phyloP scores from a whole-genome alignment of 1,140 invertebrate species.

The Zaprionus nigranus region DNA sequence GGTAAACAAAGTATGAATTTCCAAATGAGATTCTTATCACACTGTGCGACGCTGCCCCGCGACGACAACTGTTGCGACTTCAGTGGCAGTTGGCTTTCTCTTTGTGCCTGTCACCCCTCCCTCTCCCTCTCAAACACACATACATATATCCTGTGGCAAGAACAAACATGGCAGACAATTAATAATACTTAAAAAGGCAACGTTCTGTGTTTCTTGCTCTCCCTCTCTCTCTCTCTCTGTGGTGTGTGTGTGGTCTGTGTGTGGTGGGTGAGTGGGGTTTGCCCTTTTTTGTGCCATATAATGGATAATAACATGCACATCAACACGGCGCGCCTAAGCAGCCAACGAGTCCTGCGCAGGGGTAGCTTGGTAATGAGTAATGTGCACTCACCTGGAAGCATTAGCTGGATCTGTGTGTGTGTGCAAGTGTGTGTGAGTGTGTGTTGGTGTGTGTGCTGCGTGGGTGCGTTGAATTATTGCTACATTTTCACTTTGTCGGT shows the following conservation, averaged over 20 bases:
- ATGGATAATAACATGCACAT: constrained; percentile 69
- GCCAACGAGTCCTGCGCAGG: constrained; percentile 27
- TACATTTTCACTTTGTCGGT: constrained; percentile 58
- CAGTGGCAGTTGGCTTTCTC: constrained; percentile 14
- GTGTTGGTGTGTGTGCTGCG: background rate
- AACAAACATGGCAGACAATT: constrained; percentile 72
- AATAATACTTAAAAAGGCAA: constrained; percentile 80
- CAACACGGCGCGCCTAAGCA: constrained; percentile 51
- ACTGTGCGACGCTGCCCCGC: constrained; percentile 17
- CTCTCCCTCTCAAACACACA: constrained; percentile 3
- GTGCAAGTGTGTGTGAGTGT: background rate
- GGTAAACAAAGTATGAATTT: constrained; percentile 62
- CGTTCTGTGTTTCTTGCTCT: background rate
- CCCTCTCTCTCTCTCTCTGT: background rate
- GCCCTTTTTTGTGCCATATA: constrained; percentile 37
- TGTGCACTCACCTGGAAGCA: constrained; percentile 76
- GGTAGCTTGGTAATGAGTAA: constrained; percentile 71
- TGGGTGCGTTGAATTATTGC: constrained; percentile 60
- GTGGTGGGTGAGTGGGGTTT: background rate
- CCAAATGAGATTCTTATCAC: constrained; percentile 68
- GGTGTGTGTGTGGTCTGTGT: constrained; percentile 6
- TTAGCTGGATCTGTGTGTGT: constrained; percentile 3
- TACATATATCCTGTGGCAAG: constrained; percentile 63
- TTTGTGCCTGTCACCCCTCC: background rate
- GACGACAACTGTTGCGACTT: constrained; percentile 13